Percentiles rank a stretch among this genome's conserved stretches.
phyloP scores from a whole-genome alignment of 2,113 vertebrate species.

The Ophthalmolycus amberensis region DNA sequence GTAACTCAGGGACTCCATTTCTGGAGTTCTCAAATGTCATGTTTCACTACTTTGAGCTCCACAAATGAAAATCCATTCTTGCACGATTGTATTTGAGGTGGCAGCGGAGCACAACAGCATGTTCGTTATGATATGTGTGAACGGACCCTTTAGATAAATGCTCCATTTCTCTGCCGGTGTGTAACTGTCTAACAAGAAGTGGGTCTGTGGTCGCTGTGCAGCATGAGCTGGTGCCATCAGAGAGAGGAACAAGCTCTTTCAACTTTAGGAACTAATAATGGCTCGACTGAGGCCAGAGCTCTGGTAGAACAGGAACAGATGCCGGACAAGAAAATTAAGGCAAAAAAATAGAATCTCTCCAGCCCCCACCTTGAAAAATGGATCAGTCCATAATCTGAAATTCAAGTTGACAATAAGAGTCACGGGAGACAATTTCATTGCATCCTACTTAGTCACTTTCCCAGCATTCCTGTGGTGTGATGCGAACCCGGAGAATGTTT shows the following conservation, averaged over 20 bases:
- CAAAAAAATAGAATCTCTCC: constrained; percentile 1
- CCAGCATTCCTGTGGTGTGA: constrained; percentile 45
- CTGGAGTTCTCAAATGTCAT: background rate
- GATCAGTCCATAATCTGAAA: constrained; percentile 14
- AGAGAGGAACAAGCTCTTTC: background rate
- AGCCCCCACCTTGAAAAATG: background rate
- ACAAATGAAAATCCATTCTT: background rate
- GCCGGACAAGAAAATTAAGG: background rate
- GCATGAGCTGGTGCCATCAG: constrained; percentile 24
- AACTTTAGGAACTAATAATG: constrained; percentile 27
- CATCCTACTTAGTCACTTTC: constrained; percentile 35
- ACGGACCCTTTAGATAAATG: constrained; percentile 10
- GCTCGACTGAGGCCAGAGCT: background rate
- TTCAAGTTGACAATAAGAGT: constrained; percentile 19
- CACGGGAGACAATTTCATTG: constrained; percentile 28
- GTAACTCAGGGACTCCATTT: background rate
- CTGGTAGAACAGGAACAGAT: constrained; percentile 29
- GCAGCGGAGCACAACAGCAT: background rate
- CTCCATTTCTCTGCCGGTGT: constrained; percentile 16
- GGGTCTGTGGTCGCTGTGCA: background rate
- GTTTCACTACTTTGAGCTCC: background rate
- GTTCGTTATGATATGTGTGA: background rate
- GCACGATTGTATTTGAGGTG: background rate
- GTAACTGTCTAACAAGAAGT: constrained; percentile 39
- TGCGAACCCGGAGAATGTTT: constrained; percentile 26